Base-by-base conservation (phyloP, 2,797 vertebrate genomes). In the Chelonia mydas region DNA sequence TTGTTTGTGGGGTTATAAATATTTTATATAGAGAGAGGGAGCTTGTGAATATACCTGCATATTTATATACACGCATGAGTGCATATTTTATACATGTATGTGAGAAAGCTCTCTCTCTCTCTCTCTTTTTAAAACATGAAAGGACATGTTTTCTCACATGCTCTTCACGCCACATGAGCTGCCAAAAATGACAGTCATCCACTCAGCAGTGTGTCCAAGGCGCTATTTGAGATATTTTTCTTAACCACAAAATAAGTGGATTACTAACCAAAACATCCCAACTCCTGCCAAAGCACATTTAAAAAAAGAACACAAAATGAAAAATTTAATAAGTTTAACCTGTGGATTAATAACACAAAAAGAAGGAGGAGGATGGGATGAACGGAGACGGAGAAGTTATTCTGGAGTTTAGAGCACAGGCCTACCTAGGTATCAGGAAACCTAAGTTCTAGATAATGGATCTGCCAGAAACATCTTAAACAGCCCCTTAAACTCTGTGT, bases 261-360 rank as follows among this genome's bases (percentile, higher is more conserved):
- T 96, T 96, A 95, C 90, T 93, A 91, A 96, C 96, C 95, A 88
- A 94, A 96, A 96, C 95, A 95, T 90, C 95, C 89, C 84, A 77
- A 16, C 54, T 86, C 76, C 92, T 95, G 96, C 92, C 93, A 96
- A 91, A 86, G 84, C 76, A 91, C 89, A 92, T 81, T 90, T 57
- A 59, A 47, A 19, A 59, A 37, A 87, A 76, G 55, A 79, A 88
- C 13, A 82, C 15, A 41, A 68, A 91, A 83, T 10, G 3, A 68
- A 89, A 72, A 33, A 51, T 2, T 28, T 49, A 86, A 54, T 4
- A 85, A 47, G 72, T 85, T 90, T 92, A 94, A 92, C 89, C 77
- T 83, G 27, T 31, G 53, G 21, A 0, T 8, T 53, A 27, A 79
- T 55, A 17, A 41, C 57, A 8, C 2, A 21, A 37, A 23, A 41